Evolutionary conservation across 2,888 invertebrate genomes (phyloP).

Genomic region (Oscheius sp.): DNA sequence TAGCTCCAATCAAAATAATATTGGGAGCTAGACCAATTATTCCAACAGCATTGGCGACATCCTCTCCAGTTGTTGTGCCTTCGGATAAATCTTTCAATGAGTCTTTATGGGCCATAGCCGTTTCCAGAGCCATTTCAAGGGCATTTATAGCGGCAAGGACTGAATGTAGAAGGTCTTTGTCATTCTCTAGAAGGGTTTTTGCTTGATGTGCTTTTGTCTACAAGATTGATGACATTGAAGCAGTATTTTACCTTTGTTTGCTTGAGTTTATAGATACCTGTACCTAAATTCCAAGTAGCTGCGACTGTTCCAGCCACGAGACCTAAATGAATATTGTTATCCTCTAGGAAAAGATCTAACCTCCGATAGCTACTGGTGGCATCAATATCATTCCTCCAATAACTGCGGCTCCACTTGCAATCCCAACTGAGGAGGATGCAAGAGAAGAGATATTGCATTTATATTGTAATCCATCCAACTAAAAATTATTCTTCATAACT

Average conservation of each 20-base stretch:
- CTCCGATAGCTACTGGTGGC: constrained; percentile 52
- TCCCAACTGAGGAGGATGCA: constrained; percentile 47
- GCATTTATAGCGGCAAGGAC: constrained; percentile 1
- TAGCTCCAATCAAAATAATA: constrained; percentile 10
- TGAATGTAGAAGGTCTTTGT: constrained; percentile 6
- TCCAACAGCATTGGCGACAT: background rate
- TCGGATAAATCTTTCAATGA: background rate
- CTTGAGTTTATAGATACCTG: constrained; percentile 35
- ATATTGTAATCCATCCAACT: constrained; percentile 45
- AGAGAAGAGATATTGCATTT: constrained; percentile 52
- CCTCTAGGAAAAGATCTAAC: background rate
- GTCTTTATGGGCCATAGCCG: background rate
- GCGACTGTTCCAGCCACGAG: constrained; percentile 49
- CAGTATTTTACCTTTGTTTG: constrained; percentile 27
- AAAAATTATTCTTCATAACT: constrained; percentile 1
- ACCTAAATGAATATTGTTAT: constrained; percentile 25
- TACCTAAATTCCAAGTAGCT: constrained; percentile 46
- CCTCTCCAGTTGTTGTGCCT: background rate
- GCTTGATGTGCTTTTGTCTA: constrained; percentile 15
- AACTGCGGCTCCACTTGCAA: constrained; percentile 42
- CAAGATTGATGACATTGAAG: background rate
- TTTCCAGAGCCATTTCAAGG: constrained; percentile 1
- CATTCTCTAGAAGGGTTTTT: constrained; percentile 7
- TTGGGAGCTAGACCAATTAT: background rate
- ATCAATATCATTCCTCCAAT: constrained; percentile 50